Percentiles rank a stretch among this genome's conserved stretches.
Conservation (phyloP, 2,797 vertebrate genomes). For the Sphenopsis melanotis region DNA sequence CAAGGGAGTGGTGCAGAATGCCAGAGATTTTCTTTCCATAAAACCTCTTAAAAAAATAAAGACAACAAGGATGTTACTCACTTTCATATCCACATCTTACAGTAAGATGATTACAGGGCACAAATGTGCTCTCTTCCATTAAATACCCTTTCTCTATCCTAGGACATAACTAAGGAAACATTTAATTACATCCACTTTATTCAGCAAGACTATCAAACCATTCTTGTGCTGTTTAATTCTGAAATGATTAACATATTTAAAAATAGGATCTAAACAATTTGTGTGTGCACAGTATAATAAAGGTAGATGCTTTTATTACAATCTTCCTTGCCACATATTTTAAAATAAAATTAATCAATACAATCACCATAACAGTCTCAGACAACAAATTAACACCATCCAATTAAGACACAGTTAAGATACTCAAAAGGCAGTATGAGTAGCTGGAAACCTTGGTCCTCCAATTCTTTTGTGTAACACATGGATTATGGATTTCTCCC, state of each 20-base stretch:
- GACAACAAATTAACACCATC: slow-evolving; percentile 35
- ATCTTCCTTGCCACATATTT: slow-evolving; percentile 26
- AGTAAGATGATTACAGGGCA: background rate
- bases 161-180: slow-evolving; percentile 9
- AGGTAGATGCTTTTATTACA: slow-evolving; percentile 50
- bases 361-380: slow-evolving; percentile 1
- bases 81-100: background rate
- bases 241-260: background rate
- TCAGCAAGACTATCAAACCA: background rate
- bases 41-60: background rate
- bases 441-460: slow-evolving; percentile 45
- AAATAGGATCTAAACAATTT: slow-evolving; percentile 31
- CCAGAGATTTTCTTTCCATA: background rate
- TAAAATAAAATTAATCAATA: slow-evolving; percentile 22
- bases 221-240: background rate
- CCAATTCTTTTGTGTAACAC: background rate
- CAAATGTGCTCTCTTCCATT: background rate
- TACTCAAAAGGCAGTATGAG: slow-evolving; percentile 53
- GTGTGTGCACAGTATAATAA: slow-evolving; percentile 17
- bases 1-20: background rate
- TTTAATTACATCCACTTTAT: slow-evolving; percentile 12
- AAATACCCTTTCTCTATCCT: background rate
- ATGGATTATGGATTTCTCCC: background rate
- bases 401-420: slow-evolving; percentile 43
- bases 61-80: background rate